These are phyloP conservation scores for Cynaeus angustus DNA, from an alignment of 2,888 invertebrate species.

Conservation along the genomic window DNA sequence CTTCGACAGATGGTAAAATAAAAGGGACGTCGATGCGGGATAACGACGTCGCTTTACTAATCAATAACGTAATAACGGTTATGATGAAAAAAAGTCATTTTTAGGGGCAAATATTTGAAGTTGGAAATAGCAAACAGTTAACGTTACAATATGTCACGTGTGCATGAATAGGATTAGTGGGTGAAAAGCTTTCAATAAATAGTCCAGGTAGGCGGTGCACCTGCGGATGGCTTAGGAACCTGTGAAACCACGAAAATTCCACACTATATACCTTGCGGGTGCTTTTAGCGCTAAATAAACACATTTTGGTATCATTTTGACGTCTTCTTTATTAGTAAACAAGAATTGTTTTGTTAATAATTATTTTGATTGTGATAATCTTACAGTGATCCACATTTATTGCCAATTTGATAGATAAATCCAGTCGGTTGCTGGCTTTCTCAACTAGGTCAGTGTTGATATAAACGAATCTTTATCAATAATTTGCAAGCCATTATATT, in stretches of 20 bases:
- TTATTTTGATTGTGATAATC: background rate
- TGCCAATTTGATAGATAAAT: background rate
- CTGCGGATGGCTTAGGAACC: constrained; percentile 47
- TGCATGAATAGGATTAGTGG: constrained; percentile 50
- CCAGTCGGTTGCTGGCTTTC: constrained; percentile 25
- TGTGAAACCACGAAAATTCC: constrained; percentile 43
- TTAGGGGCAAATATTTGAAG: constrained; percentile 26
- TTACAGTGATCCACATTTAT: background rate
- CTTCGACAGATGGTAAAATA: constrained; percentile 1
- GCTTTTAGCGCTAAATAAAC: constrained; percentile 33
- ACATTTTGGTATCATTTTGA: constrained; percentile 18
- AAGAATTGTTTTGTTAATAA: background rate
- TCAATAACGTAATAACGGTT: constrained; percentile 28
- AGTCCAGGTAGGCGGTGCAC: constrained; percentile 52
- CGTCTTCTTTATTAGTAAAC: background rate
- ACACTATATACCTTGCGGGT: constrained; percentile 23
- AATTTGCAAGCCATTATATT: too few species aligned
- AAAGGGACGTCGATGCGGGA: constrained; percentile 38
- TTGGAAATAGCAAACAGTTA: constrained; percentile 18
- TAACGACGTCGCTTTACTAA: too few species aligned
- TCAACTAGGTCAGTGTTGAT: constrained; percentile 36
- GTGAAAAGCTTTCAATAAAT: constrained; percentile 49
- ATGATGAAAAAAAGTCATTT: constrained; percentile 5
- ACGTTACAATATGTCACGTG: constrained; percentile 48
- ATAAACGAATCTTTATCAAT: constrained; percentile 38